A percentile compares a stretch with the other conserved stretches of the same genome.
Evolutionary conservation across 2,113 vertebrate species (phyloP).

Genomic region (Clarias gariepinus): DNA sequence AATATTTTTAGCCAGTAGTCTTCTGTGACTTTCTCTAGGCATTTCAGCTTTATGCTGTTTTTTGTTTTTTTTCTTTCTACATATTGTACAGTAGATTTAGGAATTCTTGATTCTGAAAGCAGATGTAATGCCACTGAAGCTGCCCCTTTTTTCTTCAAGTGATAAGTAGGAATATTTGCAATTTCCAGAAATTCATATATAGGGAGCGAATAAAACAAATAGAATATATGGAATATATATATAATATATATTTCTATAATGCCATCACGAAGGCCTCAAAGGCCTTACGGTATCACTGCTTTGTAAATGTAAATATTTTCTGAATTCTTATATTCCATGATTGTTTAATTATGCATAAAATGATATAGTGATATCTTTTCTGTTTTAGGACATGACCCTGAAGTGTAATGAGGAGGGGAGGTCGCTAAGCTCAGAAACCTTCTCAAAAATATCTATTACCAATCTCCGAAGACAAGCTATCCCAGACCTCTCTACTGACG

Average conservation of each 20-base stretch:
- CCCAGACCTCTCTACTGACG: constrained; percentile 92
- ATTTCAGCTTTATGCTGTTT: no score
- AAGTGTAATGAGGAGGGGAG: constrained; percentile 95
- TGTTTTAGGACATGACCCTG: constrained; percentile 85
- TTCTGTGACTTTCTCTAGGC: not conserved
- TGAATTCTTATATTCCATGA: not conserved
- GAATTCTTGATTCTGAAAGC: not conserved
- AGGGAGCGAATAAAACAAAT: no score
- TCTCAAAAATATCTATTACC: constrained; percentile 90
- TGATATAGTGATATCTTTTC: not conserved
- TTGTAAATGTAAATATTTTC: not conserved
- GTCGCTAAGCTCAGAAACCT: constrained; percentile 89
- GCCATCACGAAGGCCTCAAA: no score
- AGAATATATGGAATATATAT: no score
- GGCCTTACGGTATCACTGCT: no score
- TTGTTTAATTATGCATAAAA: not conserved
- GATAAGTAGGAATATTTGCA: no score
- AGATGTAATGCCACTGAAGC: not conserved
- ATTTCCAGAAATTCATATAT: no score
- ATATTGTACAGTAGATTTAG: not conserved
- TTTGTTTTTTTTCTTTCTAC: not conserved
- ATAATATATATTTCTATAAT: no score
- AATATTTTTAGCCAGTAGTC: not conserved
- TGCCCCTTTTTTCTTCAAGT: no score
- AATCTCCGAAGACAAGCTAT: constrained; percentile 92